phyloP scores from a whole-genome alignment of 2,888 invertebrate genomes.

The Corbicula japonica region DNA sequence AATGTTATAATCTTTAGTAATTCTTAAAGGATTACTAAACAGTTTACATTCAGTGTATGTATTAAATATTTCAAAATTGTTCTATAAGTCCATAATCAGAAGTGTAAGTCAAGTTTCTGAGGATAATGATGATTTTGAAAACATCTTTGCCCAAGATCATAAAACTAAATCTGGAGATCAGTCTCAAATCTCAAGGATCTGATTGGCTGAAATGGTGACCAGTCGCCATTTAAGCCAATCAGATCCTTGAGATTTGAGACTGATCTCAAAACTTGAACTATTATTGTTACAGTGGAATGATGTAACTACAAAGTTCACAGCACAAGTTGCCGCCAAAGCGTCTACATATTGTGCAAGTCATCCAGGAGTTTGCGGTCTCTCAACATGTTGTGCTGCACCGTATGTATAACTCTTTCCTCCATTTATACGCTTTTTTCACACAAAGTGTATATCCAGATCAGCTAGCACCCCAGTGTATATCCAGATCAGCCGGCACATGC shows the following conservation, averaged over 20 bases:
- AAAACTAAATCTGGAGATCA: not conserved
- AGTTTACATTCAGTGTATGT: too few relatives aligned
- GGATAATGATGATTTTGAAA: not conserved
- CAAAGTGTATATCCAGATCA: not conserved
- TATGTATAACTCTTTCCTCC: conserved; percentile 33
- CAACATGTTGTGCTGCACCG: conserved; percentile 45
- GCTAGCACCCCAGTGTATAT: not conserved
- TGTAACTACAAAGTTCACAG: conserved; percentile 47
- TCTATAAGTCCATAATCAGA: too few relatives aligned
- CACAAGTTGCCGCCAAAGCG: conserved; percentile 53
- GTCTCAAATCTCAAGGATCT: not conserved
- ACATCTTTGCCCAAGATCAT: not conserved
- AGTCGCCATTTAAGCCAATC: not conserved
- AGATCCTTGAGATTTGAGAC: not conserved
- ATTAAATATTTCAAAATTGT: too few relatives aligned
- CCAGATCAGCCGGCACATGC: not conserved
- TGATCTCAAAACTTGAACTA: not conserved
- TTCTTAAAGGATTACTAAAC: too few relatives aligned
- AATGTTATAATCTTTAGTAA: too few relatives aligned
- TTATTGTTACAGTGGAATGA: conserved; percentile 62
- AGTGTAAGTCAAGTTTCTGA: not conserved
- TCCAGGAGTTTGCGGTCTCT: conserved; percentile 59
- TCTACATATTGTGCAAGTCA: conserved; percentile 65
- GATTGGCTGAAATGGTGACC: not conserved
- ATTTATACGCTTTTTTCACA: not conserved